phyloP scores from a whole-genome alignment of 2,113 vertebrate species.

The Tetraodon nigroviridis region DNA sequence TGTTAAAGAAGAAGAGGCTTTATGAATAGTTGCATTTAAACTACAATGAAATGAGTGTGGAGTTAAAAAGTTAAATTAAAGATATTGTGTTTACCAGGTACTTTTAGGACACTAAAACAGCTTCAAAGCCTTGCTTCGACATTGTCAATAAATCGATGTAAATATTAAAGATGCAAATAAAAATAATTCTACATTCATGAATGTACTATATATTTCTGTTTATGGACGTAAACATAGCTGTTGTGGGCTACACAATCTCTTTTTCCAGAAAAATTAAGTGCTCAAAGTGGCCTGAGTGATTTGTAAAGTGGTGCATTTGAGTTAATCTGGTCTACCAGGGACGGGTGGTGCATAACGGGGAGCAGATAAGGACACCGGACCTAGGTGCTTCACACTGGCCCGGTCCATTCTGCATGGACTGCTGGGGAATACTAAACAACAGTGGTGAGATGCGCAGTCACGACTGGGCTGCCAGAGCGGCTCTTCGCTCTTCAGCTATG shows the following conservation, averaged over 20 bases:
- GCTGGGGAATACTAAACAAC: constrained; percentile 79
- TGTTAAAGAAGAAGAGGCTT: constrained; percentile 11
- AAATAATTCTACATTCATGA: too few relatives aligned
- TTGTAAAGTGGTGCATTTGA: constrained; percentile 14
- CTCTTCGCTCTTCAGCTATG: constrained; percentile 30
- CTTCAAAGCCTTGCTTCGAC: too few relatives aligned
- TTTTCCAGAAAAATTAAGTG: too few relatives aligned
- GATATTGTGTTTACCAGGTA: too few relatives aligned
- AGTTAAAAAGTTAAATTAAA: too few relatives aligned
- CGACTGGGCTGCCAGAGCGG: constrained; percentile 46
- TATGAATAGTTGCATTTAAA: constrained; percentile 9
- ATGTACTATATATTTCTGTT: too few relatives aligned
- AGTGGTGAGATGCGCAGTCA: constrained; percentile 77
- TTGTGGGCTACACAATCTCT: too few relatives aligned
- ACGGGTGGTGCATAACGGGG: constrained; percentile 60
- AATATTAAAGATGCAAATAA: too few relatives aligned
- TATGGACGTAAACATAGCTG: too few relatives aligned
- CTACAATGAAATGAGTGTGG: neutral
- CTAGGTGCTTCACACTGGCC: constrained; percentile 70
- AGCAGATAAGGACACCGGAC: constrained; percentile 48
- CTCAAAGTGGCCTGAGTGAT: constrained; percentile 2
- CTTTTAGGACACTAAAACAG: too few relatives aligned
- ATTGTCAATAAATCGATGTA: too few relatives aligned
- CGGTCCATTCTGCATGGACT: constrained; percentile 80
- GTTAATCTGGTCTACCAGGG: constrained; percentile 52